Conservation (phyloP, 1,140 invertebrate genomes). For the Pachyrhynchus sulphureomaculatus region DNA sequence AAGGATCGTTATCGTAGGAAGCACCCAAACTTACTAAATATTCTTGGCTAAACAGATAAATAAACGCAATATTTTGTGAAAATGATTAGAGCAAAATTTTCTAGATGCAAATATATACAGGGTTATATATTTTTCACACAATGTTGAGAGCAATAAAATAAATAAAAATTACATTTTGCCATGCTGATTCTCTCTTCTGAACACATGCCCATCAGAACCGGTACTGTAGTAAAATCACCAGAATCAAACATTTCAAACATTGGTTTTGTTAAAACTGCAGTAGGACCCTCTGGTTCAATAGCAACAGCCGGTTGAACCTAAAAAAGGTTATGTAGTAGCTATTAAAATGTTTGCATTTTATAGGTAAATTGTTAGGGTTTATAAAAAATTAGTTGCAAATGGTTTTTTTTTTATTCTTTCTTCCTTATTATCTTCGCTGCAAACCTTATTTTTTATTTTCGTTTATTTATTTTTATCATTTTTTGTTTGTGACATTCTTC, state of each 20-base stretch:
- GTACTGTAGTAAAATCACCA: conserved; percentile 14
- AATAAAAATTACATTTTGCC: too few species aligned
- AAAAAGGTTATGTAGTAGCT: too few species aligned
- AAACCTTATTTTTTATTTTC: too few species aligned
- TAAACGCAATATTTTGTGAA: not conserved
- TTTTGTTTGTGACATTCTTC: too few species aligned
- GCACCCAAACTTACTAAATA: not conserved
- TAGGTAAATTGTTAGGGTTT: too few species aligned
- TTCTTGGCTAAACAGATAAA: not conserved
- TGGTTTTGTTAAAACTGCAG: conserved; percentile 12
- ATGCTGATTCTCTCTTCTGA: conserved; percentile 22
- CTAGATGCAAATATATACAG: not conserved
- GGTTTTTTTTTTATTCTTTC: too few species aligned
- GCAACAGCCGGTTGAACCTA: not conserved
- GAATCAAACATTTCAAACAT: conserved; percentile 15
- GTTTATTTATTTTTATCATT: too few species aligned
- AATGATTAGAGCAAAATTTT: not conserved
- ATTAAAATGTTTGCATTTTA: too few species aligned
- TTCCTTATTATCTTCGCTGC: too few species aligned
- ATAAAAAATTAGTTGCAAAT: too few species aligned
- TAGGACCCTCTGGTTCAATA: conserved; percentile 7
- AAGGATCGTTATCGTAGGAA: conserved; percentile 5
- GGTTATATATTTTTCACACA: too few species aligned
- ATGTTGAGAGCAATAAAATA: not conserved
- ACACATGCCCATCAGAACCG: conserved; percentile 18